phyloP scores from a whole-genome alignment of 2,113 vertebrate species.

The Cyanistes caeruleus region DNA sequence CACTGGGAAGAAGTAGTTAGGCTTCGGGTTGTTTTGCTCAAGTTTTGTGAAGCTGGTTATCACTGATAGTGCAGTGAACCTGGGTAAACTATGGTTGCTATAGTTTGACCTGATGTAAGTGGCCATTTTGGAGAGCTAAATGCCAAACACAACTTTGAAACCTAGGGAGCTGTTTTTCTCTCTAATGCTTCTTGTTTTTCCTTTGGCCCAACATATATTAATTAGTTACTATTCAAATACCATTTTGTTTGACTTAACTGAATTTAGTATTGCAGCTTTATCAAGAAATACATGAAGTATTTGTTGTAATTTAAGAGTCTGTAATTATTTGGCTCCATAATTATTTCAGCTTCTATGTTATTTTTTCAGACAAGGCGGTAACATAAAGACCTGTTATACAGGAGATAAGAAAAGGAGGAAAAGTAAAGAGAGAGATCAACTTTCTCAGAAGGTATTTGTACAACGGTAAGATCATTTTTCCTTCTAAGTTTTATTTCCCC shows the following conservation, averaged over 20 bases:
- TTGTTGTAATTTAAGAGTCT: conserved; percentile 16
- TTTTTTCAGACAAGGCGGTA: conserved; percentile 49
- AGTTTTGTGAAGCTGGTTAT: neutral
- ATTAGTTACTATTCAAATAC: neutral
- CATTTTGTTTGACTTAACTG: neutral
- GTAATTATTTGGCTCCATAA: conserved; percentile 5
- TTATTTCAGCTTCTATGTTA: neutral
- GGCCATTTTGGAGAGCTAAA: neutral
- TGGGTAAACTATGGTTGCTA: neutral
- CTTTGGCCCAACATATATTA: neutral
- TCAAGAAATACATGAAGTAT: neutral
- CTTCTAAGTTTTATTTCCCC: neutral
- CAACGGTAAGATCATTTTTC: conserved; percentile 31
- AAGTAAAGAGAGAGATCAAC: neutral
- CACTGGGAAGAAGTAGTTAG: neutral
- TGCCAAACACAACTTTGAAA: neutral
- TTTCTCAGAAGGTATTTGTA: conserved; percentile 24
- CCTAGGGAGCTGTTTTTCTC: neutral
- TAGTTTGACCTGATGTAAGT: neutral
- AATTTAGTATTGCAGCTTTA: neutral
- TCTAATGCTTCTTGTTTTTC: neutral
- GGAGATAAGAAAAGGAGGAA: conserved; percentile 42
- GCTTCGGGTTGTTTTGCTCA: neutral
- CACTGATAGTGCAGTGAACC: neutral
- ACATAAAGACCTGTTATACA: conserved; percentile 28